phyloP scores from a whole-genome alignment of 2,113 vertebrate species.

The Carollia perspicillata region DNA sequence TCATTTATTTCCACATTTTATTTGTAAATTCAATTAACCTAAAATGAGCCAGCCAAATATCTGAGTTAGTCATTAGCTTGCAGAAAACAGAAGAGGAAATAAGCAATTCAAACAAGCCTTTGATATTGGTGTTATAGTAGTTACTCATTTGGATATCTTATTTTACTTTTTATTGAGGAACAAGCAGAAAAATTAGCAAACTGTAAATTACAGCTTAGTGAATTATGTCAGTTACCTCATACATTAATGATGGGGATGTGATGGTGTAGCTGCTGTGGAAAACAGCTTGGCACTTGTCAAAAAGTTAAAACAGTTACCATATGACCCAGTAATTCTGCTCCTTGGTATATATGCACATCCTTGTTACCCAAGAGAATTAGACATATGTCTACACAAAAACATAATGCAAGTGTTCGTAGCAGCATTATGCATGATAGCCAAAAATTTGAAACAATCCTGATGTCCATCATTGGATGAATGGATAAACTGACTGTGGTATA shows the following conservation, averaged over 20 bases:
- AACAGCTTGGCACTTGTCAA: not conserved
- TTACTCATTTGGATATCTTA: not conserved
- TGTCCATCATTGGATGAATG: not conserved
- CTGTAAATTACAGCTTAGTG: not conserved
- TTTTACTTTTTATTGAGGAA: not conserved
- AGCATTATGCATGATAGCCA: not conserved
- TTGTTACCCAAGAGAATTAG: not conserved
- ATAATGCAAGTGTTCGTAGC: not conserved
- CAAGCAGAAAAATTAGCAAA: not conserved
- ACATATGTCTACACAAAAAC: not conserved
- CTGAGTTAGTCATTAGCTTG: not conserved
- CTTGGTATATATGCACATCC: not conserved
- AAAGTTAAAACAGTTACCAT: not conserved
- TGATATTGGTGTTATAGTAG: not conserved
- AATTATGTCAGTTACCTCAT: not conserved
- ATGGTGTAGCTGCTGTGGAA: not conserved
- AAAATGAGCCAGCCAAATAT: not conserved
- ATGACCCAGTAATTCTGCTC: not conserved
- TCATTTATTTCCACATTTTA: slow-evolving; percentile 17
- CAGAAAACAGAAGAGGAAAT: not conserved
- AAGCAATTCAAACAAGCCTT: not conserved
- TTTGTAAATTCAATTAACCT: not conserved
- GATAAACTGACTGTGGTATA: not conserved
- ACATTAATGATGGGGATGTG: not conserved
- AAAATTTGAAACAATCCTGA: not conserved